A percentile compares a stretch with the other conserved stretches of the same genome.
Evolutionary conservation across 2,113 vertebrate species (phyloP).

Genomic region (Nothoprocta perdicaria): DNA sequence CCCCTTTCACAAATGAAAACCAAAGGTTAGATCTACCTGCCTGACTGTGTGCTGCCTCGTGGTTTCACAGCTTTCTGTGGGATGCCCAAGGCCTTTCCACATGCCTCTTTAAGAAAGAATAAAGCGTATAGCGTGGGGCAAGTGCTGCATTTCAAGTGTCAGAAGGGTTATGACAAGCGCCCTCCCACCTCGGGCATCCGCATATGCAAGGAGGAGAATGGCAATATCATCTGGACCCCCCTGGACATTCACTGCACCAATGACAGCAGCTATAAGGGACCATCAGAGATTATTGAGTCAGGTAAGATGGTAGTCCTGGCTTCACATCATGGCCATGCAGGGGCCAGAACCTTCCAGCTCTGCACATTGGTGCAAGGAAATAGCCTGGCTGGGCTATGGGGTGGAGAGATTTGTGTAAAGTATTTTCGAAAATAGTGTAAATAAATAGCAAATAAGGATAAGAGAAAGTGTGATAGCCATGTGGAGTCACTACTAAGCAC

Average conservation of each 20-base stretch:
- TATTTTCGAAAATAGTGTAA: too few relatives aligned
- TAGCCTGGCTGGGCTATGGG: background rate
- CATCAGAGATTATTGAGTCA: background rate
- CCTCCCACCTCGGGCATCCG: background rate
- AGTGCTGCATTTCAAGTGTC: constrained; percentile 46
- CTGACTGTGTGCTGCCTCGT: background rate
- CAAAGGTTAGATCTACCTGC: background rate
- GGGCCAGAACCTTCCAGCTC: background rate
- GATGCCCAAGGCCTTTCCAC: constrained; percentile 11
- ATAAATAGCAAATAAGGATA: too few relatives aligned
- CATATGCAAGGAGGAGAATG: background rate
- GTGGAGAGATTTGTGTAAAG: background rate
- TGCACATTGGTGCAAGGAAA: background rate
- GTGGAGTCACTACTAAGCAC: too few relatives aligned
- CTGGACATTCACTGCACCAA: constrained; percentile 13
- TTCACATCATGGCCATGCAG: background rate
- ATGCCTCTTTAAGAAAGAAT: background rate
- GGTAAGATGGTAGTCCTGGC: background rate
- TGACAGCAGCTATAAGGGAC: background rate
- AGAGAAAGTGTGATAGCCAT: too few relatives aligned
- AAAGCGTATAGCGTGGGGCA: background rate
- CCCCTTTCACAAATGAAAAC: background rate
- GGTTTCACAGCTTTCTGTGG: constrained; percentile 49
- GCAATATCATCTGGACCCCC: background rate
- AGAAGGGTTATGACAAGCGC: background rate